Base-by-base conservation (phyloP, 2,113 vertebrate species). In the Hydrochoerus hydrochaeris region DNA sequence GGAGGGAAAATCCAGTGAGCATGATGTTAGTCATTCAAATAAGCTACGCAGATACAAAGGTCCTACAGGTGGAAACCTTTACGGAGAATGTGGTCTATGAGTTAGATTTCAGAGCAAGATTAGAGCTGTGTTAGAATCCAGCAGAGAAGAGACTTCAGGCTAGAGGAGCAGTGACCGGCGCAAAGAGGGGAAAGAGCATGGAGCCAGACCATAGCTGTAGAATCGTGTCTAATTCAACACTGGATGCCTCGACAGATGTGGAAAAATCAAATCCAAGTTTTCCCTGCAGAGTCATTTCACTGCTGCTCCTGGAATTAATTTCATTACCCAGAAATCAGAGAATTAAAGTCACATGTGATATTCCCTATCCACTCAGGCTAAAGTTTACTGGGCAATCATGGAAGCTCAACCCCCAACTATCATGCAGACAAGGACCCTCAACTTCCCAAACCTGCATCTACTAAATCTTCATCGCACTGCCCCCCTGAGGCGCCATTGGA, bases 211-310 rank as follows among this genome's bases (percentile, higher is more conserved):
- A 1, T 3, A 77, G 26, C 85, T 17, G 52, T 0, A 71, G 32
- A 30, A 12, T 3, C 0, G 0, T 22, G 44, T 54, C 54, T 67
- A 3, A 57, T 71, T 84, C 67, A 20, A 89, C 75, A 20, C 0
- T 30, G 17, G 14, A 4, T n/a, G 3, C 26, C 52, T 9, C 35
- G 12, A n/a, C 10, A 0, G 7, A 38, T n/a, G 14, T 1, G 32
- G 54, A 60, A 69, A 28, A n/a, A 41, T 67, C 73, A 35, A 62
- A 83, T 44, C 24, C 62, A 78, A 63, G n/a, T 16, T 89, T 41
- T 57, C 57, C 41, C 57, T 69, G 19, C 22, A 63, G n/a, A 58
- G 91, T 32, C 4, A 85, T n/a, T 71, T 85, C 49, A 44, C 63
- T 44, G 5, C 0, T 90, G 5, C 0, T 90, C 54, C 78, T 78